Conservation (phyloP, 2,888 invertebrate genomes). For the Trisateles emortualis region DNA sequence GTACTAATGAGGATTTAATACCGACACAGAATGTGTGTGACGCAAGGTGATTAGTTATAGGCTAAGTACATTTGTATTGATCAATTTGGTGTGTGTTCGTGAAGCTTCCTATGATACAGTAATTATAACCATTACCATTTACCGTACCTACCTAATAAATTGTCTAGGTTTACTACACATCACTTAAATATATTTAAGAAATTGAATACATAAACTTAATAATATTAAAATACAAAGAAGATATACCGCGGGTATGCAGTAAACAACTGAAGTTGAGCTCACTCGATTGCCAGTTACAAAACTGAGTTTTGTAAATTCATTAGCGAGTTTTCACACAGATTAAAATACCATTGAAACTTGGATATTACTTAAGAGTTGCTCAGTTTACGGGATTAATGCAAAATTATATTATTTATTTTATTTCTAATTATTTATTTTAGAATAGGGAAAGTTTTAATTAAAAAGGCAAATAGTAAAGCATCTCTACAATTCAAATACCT, state of each 20-base stretch:
- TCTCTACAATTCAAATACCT: too few relatives aligned
- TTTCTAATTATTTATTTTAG: background rate
- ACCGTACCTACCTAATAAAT: too few relatives aligned
- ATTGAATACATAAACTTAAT: background rate
- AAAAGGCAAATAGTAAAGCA: too few relatives aligned
- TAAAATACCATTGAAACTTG: conserved; percentile 41
- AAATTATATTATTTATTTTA: conserved; percentile 17
- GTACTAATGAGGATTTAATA: too few relatives aligned
- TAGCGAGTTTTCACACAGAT: conserved; percentile 38
- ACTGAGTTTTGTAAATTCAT: conserved; percentile 36
- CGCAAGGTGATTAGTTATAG: too few relatives aligned
- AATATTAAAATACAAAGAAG: background rate
- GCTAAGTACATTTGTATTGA: too few relatives aligned
- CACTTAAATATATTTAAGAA: too few relatives aligned
- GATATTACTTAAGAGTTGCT: conserved; percentile 35
- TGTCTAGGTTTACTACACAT: too few relatives aligned
- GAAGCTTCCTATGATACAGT: too few relatives aligned
- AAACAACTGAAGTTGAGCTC: conserved; percentile 18
- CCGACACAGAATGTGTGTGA: too few relatives aligned
- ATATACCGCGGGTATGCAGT: conserved; percentile 7
- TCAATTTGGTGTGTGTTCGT: too few relatives aligned
- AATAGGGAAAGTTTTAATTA: background rate
- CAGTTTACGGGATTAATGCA: conserved; percentile 12
- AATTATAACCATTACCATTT: too few relatives aligned
- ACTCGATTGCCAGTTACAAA: conserved; percentile 23